A percentile compares a stretch with the other conserved stretches of the same genome.
phyloP scores from a whole-genome alignment of 2,113 vertebrate species.

The Amblyopsis rosae region DNA sequence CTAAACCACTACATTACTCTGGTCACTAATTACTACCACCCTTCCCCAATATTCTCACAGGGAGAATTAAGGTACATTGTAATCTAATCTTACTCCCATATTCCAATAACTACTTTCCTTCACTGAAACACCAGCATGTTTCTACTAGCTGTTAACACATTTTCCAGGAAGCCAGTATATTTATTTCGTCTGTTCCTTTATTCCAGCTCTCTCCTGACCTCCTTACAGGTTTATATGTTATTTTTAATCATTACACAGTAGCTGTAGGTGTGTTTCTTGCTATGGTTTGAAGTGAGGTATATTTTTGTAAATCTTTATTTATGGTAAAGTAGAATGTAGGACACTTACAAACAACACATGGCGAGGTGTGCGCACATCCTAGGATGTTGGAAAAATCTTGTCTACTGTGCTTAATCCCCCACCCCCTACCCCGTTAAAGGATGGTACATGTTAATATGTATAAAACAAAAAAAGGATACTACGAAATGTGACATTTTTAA shows the following conservation, averaged over 20 bases:
- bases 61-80: not conserved
- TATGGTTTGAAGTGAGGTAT: conserved; percentile 70
- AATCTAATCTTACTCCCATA: too few species aligned
- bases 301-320: conserved; percentile 77
- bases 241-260: conserved; percentile 43
- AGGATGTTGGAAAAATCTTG: conserved; percentile 36
- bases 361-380: conserved; percentile 24
- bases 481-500: conserved; percentile 26
- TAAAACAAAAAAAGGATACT: conserved; percentile 25
- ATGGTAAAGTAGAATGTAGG: conserved; percentile 66
- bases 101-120: conserved; percentile 41
- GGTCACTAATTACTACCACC: conserved; percentile 23
- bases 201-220: conserved; percentile 1
- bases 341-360: conserved; percentile 47
- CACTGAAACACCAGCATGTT: conserved; percentile 33
- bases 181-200: not conserved
- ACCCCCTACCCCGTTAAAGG: conserved; percentile 34
- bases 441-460: conserved; percentile 67
- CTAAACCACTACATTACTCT: conserved; percentile 29
- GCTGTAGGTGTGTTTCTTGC: conserved; percentile 56
- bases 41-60: not conserved
- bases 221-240: conserved; percentile 10
- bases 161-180: conserved; percentile 19
- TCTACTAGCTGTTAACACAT: conserved; percentile 11
- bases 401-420: conserved; percentile 23